phyloP scores from a whole-genome alignment of 2,888 invertebrate species.

The Mimachlamys varia region DNA sequence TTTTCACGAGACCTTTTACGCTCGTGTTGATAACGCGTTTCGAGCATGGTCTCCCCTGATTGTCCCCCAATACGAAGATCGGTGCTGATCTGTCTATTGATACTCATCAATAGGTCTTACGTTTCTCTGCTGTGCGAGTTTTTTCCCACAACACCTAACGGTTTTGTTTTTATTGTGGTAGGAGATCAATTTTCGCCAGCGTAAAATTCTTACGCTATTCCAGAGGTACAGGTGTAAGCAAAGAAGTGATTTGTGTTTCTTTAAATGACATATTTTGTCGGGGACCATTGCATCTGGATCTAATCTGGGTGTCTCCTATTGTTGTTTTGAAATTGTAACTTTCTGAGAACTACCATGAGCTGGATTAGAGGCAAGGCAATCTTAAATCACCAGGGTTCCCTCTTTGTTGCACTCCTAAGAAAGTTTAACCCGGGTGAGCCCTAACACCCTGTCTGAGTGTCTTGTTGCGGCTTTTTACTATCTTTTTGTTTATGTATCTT shows the following conservation, averaged over 20 bases:
- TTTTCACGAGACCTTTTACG: constrained; percentile 41
- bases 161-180: constrained; percentile 42
- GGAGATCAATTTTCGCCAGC: constrained; percentile 3
- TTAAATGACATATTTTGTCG: constrained; percentile 11
- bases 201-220: constrained; percentile 14
- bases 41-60: constrained; percentile 37
- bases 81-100: constrained; percentile 38
- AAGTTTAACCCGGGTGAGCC: background rate
- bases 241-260: constrained; percentile 24
- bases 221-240: constrained; percentile 29
- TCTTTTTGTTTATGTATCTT: constrained; percentile 33
- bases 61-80: constrained; percentile 36
- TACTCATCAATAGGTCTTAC: constrained; percentile 39
- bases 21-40: constrained; percentile 11
- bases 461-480: background rate
- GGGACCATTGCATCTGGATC: constrained; percentile 1
- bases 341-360: constrained; percentile 8
- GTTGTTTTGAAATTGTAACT: constrained; percentile 29
- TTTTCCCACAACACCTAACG: constrained; percentile 37
- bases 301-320: background rate
- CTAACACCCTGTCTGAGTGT: background rate
- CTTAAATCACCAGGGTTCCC: background rate
- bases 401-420: background rate
- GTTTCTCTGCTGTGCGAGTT: background rate
- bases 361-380: background rate